Conservation (phyloP, 2,888 invertebrate genomes). For the Aelia acuminata region DNA sequence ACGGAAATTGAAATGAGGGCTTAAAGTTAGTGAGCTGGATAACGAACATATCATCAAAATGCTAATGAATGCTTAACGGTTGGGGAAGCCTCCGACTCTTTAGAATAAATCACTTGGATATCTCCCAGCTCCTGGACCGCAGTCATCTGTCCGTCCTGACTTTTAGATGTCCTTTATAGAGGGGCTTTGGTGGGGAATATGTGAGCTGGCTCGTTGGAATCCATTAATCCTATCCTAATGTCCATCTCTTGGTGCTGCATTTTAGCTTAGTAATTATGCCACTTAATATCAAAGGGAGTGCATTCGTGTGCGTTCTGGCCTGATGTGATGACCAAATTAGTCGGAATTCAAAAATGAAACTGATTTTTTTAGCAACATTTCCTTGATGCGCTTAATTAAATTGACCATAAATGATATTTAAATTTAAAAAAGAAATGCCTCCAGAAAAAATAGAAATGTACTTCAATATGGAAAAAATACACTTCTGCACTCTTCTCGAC, state of each 20-base stretch:
- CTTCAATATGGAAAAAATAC: no score
- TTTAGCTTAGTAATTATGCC: background rate
- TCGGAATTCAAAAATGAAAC: background rate
- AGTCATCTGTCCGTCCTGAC: background rate
- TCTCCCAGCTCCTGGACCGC: background rate
- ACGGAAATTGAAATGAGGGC: background rate
- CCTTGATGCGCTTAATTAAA: no score
- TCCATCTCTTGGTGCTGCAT: background rate
- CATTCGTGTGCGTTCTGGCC: background rate
- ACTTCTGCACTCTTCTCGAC: no score
- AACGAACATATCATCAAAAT: conserved; percentile 29
- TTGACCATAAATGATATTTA: no score
- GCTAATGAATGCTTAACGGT: background rate
- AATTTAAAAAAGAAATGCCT: no score
- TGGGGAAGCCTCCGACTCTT: background rate
- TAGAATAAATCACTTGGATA: background rate
- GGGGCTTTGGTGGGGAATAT: background rate
- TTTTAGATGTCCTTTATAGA: background rate
- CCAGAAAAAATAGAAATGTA: no score
- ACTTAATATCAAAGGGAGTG: background rate
- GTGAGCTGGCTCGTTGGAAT: background rate
- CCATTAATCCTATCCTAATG: conserved; percentile 1
- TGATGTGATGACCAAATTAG: background rate
- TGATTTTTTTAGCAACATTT: no score
- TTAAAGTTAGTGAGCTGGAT: background rate